These are phyloP conservation scores for Vanessa cardui DNA, from an alignment of 2,888 invertebrate genomes.

Conservation along the genomic window DNA sequence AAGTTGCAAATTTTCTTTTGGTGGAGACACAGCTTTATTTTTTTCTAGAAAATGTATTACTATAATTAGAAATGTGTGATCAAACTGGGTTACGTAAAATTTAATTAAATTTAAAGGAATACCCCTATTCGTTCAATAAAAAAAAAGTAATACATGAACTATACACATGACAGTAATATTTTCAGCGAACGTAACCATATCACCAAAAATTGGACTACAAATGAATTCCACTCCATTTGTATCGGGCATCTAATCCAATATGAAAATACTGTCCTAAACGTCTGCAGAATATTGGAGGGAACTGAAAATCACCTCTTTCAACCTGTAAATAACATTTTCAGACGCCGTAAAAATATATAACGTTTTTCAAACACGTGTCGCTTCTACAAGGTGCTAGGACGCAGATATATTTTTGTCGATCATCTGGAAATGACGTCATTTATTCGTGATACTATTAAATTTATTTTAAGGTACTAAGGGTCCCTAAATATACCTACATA, in stretches of 20 bases:
- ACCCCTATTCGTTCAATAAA: not conserved
- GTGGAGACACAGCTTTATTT: too few species aligned
- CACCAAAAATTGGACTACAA: constrained; percentile 19
- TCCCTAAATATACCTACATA: too few species aligned
- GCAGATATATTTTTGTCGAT: constrained; percentile 19
- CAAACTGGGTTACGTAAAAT: too few species aligned
- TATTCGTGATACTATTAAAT: too few species aligned
- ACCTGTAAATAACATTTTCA: constrained; percentile 67
- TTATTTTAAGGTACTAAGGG: too few species aligned
- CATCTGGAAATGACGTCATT: constrained; percentile 28
- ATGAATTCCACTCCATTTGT: constrained; percentile 41
- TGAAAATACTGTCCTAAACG: constrained; percentile 48
- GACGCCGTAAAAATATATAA: constrained; percentile 62
- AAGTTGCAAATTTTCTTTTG: too few species aligned
- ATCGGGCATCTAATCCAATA: constrained; percentile 45
- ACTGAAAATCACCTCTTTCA: constrained; percentile 62
- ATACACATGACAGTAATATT: not conserved
- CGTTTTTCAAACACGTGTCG: constrained; percentile 54
- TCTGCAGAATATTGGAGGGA: constrained; percentile 48
- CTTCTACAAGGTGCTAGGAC: constrained; percentile 19
- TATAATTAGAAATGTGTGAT: too few species aligned
- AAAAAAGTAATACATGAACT: not conserved
- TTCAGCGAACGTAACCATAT: not conserved
- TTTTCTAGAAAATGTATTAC: too few species aligned
- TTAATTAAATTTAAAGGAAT: too few species aligned